phyloP scores from a whole-genome alignment of 2,113 vertebrate genomes.

The Pristiophorus japonicus region DNA sequence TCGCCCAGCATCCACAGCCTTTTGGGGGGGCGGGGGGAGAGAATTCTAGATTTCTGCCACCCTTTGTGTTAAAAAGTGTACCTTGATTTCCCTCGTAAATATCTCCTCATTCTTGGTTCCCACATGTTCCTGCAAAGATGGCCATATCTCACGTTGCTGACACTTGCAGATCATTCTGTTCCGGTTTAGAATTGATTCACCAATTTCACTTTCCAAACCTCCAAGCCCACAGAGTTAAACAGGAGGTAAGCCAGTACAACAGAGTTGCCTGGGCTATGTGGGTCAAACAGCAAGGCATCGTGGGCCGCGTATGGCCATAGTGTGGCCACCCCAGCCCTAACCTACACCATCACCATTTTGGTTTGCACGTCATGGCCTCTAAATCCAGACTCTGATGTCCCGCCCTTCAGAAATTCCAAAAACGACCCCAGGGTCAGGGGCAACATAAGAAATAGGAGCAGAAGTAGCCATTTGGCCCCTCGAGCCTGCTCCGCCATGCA shows the following conservation, averaged over 20 bases:
- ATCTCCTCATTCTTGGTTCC: not conserved
- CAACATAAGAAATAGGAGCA: no score
- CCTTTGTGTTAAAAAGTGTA: not conserved
- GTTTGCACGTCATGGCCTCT: not conserved
- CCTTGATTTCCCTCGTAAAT: not conserved
- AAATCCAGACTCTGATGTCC: not conserved
- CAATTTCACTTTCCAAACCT: not conserved
- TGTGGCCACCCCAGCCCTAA: not conserved
- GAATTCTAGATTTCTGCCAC: not conserved
- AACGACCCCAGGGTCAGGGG: not conserved
- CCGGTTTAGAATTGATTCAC: not conserved
- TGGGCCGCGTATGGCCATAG: not conserved
- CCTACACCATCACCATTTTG: not conserved
- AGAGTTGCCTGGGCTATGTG: not conserved
- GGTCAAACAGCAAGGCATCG: not conserved
- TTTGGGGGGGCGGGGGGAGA: not conserved
- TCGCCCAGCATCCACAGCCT: not conserved
- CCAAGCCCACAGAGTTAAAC: no score
- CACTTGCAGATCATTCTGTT: not conserved
- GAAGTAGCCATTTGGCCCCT: no score
- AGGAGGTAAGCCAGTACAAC: not conserved
- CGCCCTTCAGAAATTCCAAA: not conserved
- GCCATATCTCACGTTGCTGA: no score
- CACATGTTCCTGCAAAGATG: not conserved
- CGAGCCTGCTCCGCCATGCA: no score